These are phyloP conservation scores for Saimiri boliviensis DNA, from an alignment of 2,113 vertebrate species.

Conservation along the genomic window DNA sequence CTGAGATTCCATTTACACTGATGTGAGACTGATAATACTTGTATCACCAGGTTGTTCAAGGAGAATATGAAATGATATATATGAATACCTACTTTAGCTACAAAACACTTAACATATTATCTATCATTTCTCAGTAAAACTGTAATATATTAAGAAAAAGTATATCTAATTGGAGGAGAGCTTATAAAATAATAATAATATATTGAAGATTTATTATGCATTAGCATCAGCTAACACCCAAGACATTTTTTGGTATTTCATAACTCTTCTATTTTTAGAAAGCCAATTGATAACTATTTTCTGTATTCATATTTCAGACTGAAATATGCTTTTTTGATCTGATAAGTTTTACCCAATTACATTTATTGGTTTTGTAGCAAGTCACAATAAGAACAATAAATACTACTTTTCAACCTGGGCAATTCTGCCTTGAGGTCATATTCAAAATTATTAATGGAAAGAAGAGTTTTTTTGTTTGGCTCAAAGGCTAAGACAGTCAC, in stretches of 20 bases:
- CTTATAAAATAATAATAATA: background rate
- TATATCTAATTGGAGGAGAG: background rate
- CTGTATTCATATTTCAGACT: background rate
- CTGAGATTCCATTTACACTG: background rate
- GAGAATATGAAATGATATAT: background rate
- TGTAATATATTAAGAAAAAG: background rate
- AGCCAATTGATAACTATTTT: background rate
- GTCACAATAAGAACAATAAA: conserved; percentile 38
- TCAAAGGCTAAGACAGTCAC: background rate
- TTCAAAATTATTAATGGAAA: background rate
- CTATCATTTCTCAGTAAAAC: background rate
- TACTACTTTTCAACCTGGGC: background rate
- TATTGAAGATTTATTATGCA: background rate
- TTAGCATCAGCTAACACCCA: background rate
- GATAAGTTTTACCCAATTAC: conserved; percentile 12
- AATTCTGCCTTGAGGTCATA: background rate
- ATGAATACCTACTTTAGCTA: background rate
- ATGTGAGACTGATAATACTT: background rate
- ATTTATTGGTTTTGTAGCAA: conserved; percentile 42
- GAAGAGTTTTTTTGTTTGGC: background rate
- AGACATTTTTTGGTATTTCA: background rate
- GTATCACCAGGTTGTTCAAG: background rate
- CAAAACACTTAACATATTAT: background rate
- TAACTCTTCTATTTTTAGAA: conserved; percentile 40
- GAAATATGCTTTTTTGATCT: conserved; percentile 1